Conservation (phyloP, 2,797 vertebrate species). For the Mormyrops boulengeri region DNA sequence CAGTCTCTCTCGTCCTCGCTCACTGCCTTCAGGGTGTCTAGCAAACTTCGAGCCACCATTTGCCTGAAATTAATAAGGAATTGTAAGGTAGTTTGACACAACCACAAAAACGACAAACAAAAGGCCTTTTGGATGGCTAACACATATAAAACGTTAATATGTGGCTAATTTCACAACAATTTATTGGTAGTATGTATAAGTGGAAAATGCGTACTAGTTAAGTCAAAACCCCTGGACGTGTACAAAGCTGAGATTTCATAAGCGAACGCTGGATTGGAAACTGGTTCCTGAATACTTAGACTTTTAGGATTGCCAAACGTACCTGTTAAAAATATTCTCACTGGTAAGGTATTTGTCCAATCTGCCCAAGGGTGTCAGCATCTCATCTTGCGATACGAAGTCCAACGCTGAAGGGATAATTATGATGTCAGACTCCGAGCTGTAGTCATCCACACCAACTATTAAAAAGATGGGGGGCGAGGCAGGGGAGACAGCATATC, state of each 20-base stretch:
- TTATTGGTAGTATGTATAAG: background rate
- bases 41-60: slow-evolving; percentile 84
- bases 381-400: slow-evolving; percentile 88
- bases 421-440: slow-evolving; percentile 85
- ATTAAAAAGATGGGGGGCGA: slow-evolving; percentile 71
- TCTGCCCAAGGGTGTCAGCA: slow-evolving; percentile 82
- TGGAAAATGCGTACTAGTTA: background rate
- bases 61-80: slow-evolving; percentile 63
- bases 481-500: slow-evolving; percentile 51
- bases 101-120: background rate
- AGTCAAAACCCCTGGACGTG: background rate
- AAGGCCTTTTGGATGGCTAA: background rate
- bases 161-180: background rate
- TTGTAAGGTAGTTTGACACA: slow-evolving; percentile 1
- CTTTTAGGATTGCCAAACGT: background rate
- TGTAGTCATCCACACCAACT: slow-evolving; percentile 87
- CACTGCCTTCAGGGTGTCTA: slow-evolving; percentile 81
- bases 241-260: background rate
- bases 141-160: background rate
- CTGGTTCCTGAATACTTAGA: background rate
- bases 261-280: background rate
- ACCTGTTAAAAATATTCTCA: slow-evolving; percentile 88
- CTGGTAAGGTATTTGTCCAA: slow-evolving; percentile 85
- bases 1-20: slow-evolving; percentile 81
- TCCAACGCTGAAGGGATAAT: slow-evolving; percentile 87